Percentiles rank a stretch among this genome's conserved stretches.
phyloP scores from a whole-genome alignment of 2,797 vertebrate species.

The Anas acuta region DNA sequence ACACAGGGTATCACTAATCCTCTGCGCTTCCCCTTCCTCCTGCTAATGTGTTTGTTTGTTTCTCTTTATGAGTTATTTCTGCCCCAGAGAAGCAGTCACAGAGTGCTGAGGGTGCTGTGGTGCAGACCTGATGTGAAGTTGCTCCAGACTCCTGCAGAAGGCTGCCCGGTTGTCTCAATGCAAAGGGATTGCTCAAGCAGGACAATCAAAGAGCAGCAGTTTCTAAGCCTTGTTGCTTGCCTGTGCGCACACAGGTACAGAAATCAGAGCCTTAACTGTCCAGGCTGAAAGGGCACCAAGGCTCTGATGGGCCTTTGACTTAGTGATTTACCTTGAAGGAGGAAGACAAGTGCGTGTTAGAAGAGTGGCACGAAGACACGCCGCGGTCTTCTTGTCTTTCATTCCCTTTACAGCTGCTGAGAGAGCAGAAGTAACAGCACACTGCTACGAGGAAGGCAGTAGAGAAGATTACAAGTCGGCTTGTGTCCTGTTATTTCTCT shows the following conservation, averaged over 20 bases:
- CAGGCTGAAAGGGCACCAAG: not conserved
- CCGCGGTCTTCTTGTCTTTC: not conserved
- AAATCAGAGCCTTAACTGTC: not conserved
- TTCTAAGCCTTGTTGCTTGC: not conserved
- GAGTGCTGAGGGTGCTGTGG: not conserved
- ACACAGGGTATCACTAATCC: not conserved
- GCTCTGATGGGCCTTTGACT: not conserved
- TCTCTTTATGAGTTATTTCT: not conserved
- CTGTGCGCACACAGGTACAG: not conserved
- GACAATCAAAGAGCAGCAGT: not conserved
- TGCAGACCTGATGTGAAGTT: not conserved
- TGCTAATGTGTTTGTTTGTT: not conserved
- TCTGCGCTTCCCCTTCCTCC: not conserved
- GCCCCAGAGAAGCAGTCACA: not conserved
- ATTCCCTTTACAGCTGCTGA: not conserved
- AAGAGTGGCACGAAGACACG: not conserved
- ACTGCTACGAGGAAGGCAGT: not conserved
- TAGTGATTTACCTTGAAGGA: not conserved
- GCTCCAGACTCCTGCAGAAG: not conserved
- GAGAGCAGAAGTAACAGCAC: not conserved
- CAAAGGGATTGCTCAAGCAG: not conserved
- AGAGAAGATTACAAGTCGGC: not conserved
- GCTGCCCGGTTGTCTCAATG: not conserved
- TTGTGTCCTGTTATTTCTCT: not conserved
- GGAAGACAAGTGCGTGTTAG: not conserved